Evolutionary conservation across 2,113 vertebrate species (phyloP), one percentile per base, ranked within the genome.

Genomic region (Rynchops niger): DNA sequence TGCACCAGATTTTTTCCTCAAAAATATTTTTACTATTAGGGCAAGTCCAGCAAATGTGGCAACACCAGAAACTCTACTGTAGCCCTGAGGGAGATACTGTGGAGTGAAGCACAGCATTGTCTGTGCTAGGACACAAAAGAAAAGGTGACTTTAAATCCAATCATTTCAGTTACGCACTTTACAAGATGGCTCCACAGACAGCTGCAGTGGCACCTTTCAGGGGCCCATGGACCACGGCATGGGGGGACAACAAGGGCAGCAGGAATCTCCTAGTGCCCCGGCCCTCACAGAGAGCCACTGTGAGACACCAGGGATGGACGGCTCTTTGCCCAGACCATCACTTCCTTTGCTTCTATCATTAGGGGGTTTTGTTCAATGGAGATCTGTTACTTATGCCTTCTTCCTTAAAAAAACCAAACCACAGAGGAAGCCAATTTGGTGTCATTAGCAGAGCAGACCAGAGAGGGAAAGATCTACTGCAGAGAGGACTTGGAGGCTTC

Each of bases 181-280:
- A 42, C 32, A 79, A 56, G n/a, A 42, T 1, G 40, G 38, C 38
- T 93, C 45, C 32, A 45, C 29, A 29, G 43, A 9, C 15, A 76
- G 79, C 78, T 84, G 38, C 52, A 83, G 65, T 1, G 3, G 36
- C 42, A 52, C 27, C 70, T 85, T 58, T 18, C 49, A 82, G 29
- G 30, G 62, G 26, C 15, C 18, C 32, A 3, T 0, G 3, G 69
- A 11, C 47, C 8, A 17, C 0, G 15, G 76, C 63, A 38, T 7
- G 15, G 34, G 29, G 34, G 34, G 49, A 43, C 12, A 6, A 15
- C 25, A 20, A 32, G 0, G 10, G 16, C 18, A 36, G 32, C 56
- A 63, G 43, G 19, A 38, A 71, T 27, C 4, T 42, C 52, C 40
- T 17, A 12, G 23, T 36, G n/a, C 43, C 22, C 1, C 2, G 77